Evolutionary conservation across 2,797 vertebrate genomes (phyloP).

Genomic region (Staurois parvus): DNA sequence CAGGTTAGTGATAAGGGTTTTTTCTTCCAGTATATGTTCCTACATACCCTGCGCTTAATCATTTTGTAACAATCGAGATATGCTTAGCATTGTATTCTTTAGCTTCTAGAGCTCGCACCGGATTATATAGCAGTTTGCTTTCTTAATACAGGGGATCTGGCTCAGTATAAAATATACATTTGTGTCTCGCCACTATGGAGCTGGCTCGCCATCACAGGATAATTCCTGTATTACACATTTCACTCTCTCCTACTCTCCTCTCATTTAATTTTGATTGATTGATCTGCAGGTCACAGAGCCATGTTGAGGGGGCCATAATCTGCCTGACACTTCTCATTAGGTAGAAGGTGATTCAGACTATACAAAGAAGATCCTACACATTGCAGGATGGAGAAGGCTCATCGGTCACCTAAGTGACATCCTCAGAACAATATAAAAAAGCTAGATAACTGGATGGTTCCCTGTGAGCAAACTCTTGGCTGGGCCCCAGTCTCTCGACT

Average conservation of each 20-base stretch:
- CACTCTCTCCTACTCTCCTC: slow-evolving; percentile 22
- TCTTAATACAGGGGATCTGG: slow-evolving; percentile 13
- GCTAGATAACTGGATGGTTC: background rate
- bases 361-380: slow-evolving; percentile 19
- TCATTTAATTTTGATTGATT: slow-evolving; percentile 61
- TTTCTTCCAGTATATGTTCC: background rate
- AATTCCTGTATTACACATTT: slow-evolving; percentile 50
- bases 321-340: slow-evolving; percentile 55
- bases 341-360: slow-evolving; percentile 54
- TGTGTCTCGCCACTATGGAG: slow-evolving; percentile 7
- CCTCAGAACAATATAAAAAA: slow-evolving; percentile 1
- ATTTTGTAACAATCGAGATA: background rate
- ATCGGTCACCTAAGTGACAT: slow-evolving; percentile 35
- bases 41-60: background rate
- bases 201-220: slow-evolving; percentile 11
- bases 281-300: slow-evolving; percentile 53
- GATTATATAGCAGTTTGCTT: slow-evolving; percentile 4
- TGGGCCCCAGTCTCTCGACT: background rate
- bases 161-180: background rate
- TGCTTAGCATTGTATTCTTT: background rate
- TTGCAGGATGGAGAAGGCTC: slow-evolving; percentile 17
- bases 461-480: slow-evolving; percentile 30
- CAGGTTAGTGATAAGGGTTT: background rate
- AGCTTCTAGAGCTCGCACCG: background rate
- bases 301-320: slow-evolving; percentile 53